Evolutionary conservation across 2,888 invertebrate species (phyloP), one percentile per base, ranked within the genome.

Genomic region (Eupithecia tripunctaria): DNA sequence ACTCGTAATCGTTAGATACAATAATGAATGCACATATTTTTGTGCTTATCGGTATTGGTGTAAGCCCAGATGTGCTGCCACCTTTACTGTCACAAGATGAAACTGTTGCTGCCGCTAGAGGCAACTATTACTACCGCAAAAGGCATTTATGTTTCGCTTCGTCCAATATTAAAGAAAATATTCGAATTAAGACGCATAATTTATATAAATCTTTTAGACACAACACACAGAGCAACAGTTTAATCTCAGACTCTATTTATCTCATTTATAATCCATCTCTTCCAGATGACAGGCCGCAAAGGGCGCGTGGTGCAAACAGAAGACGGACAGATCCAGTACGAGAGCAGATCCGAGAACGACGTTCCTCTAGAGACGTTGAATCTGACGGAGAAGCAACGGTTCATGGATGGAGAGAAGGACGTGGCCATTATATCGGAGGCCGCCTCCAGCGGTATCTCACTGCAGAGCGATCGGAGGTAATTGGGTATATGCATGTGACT

Each of bases 381-480:
- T 94, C 95, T 99, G 72, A 98, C 98, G 1, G 98, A 98, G 91
- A 97, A 97, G 89, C 96, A 96, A 83, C 95, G 97, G 76, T 99
- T 99, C 92, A 99, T 99, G 99, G 97, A 99, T 89, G 99, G 99
- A 0, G 98, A 98, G 89, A 99, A 99, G 92, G 98, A 98, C 85
- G 98, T 99, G 36, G 99, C 99, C 43, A 99, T 99, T 83, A 99
- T 99, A 80, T 99, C 99, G 0, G 99, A 99, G 91, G 99, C 99
- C 0, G 99, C 99, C 7, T 99, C 99, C 80, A 98, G 98, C 79
- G 99, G 99, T 89, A 99, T 99, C 83, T 99, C 99, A 0, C 92
- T 99, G 75, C 99, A 99, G 88, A 98, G 99, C 82, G 99, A 99
- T 89, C 95, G 99, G 70, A 95, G 94, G 94, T 93, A 56, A 56